These are phyloP conservation scores for Colletes collaris DNA, from an alignment of 2,888 invertebrate genomes.

Conservation along the genomic window DNA sequence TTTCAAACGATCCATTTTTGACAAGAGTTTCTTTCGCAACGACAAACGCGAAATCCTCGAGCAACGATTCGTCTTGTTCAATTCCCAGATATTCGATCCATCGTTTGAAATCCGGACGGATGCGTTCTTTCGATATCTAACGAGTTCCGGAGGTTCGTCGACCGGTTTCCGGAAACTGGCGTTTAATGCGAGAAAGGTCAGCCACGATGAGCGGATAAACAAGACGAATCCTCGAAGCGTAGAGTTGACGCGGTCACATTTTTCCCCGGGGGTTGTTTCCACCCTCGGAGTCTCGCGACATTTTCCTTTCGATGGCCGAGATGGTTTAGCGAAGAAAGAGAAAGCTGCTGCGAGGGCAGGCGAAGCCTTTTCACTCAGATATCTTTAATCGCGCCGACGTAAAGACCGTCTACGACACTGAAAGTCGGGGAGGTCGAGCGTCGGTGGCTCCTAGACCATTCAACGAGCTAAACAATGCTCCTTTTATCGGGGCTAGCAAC, in stretches of 20 bases:
- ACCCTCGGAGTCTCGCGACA: not conserved
- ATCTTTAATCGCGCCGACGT: constrained; percentile 61
- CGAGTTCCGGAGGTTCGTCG: no score
- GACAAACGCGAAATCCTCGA: no score
- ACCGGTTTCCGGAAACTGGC: no score
- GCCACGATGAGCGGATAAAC: not conserved
- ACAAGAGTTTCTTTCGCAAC: no score
- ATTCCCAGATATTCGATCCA: no score
- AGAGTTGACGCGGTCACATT: not conserved
- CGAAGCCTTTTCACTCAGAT: constrained; percentile 49
- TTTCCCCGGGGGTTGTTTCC: constrained; percentile 19
- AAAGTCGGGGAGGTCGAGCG: constrained; percentile 37
- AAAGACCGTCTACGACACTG: constrained; percentile 51
- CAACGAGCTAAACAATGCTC: constrained; percentile 35
- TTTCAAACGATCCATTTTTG: not conserved
- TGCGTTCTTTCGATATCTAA: no score
- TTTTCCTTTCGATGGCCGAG: constrained; percentile 8
- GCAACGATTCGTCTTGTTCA: no score
- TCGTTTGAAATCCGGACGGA: no score
- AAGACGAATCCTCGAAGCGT: not conserved
- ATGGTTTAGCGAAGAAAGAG: constrained; percentile 21
- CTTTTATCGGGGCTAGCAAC: constrained; percentile 26
- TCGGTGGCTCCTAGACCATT: constrained; percentile 25
- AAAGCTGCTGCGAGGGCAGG: constrained; percentile 22
- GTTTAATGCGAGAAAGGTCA: no score